Evolutionary conservation across 1,140 invertebrate genomes (phyloP).

Genomic region (Elysia chlorotica): DNA sequence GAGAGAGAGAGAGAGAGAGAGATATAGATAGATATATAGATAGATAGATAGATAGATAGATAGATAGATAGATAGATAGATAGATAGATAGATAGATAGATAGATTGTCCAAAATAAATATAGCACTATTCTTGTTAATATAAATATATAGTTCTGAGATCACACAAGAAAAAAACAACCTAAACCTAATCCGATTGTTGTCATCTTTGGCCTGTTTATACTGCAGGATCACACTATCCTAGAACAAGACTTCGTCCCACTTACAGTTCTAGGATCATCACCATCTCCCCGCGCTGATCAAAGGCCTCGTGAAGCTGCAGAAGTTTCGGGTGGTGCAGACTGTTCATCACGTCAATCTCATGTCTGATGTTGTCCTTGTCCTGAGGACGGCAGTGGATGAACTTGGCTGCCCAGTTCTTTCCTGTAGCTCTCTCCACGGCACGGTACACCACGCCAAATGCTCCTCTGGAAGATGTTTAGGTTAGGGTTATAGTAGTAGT

Average conservation of each 20-base stretch:
- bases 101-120: no score
- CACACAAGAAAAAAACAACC: no score
- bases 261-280: constrained; percentile 98
- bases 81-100: no score
- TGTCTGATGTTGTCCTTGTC: constrained; percentile 96
- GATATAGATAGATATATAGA: neutral
- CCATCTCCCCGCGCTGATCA: constrained; percentile 99
- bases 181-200: no score
- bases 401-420: constrained; percentile 98
- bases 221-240: no score
- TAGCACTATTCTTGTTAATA: no score
- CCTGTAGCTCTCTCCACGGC: constrained; percentile 94
- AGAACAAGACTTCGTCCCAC: no score
- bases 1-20: constrained; percentile 23
- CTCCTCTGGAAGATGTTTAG: constrained; percentile 71
- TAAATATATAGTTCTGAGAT: no score
- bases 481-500: no score
- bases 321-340: constrained; percentile 93
- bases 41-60: no score
- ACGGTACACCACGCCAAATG: constrained; percentile 97
- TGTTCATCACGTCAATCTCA: constrained; percentile 99
- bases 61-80: no score
- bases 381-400: constrained; percentile 91
- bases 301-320: constrained; percentile 98
- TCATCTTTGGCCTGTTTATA: no score